Percentiles rank a stretch among this genome's conserved stretches.
Evolutionary conservation across 2,888 invertebrate genomes (phyloP).

Genomic region (Pristionchus maxplancki): DNA sequence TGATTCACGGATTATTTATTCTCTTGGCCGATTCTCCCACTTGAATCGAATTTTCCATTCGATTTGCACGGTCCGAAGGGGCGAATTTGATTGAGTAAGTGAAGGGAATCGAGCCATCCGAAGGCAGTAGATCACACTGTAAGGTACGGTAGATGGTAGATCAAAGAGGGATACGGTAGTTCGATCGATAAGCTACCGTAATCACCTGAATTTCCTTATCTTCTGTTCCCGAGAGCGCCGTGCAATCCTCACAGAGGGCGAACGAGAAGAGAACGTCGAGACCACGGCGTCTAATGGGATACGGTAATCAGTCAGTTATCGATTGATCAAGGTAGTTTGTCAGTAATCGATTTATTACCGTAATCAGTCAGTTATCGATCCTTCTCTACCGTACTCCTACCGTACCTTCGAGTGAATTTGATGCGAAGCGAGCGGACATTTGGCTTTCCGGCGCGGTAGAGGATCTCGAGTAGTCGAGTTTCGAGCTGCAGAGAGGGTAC

Average conservation of each 20-base stretch:
- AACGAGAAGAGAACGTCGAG: constrained; percentile 48
- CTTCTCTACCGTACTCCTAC: background rate
- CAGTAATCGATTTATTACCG: background rate
- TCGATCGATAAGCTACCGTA: constrained; percentile 10
- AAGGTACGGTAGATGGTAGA: background rate
- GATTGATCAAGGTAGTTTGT: background rate
- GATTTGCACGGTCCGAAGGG: background rate
- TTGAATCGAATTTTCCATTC: constrained; percentile 45
- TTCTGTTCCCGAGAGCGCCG: background rate
- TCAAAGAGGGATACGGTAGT: background rate
- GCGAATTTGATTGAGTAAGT: constrained; percentile 26
- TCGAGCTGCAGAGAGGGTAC: background rate
- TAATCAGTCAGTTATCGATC: background rate
- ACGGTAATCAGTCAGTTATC: constrained; percentile 14
- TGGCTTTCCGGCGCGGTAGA: constrained; percentile 19
- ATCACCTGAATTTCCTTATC: constrained; percentile 30
- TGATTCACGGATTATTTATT: background rate
- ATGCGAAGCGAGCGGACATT: constrained; percentile 29
- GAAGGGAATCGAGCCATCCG: background rate
- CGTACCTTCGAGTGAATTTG: constrained; percentile 31
- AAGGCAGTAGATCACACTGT: constrained; percentile 20
- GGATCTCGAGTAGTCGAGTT: constrained; percentile 33
- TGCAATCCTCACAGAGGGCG: constrained; percentile 38
- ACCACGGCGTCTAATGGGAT: background rate
- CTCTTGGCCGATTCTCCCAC: constrained; percentile 29